Evolutionary conservation across 2,888 invertebrate species (phyloP), one percentile per base, ranked within the genome.

Genomic region (Drosophila dives): DNA sequence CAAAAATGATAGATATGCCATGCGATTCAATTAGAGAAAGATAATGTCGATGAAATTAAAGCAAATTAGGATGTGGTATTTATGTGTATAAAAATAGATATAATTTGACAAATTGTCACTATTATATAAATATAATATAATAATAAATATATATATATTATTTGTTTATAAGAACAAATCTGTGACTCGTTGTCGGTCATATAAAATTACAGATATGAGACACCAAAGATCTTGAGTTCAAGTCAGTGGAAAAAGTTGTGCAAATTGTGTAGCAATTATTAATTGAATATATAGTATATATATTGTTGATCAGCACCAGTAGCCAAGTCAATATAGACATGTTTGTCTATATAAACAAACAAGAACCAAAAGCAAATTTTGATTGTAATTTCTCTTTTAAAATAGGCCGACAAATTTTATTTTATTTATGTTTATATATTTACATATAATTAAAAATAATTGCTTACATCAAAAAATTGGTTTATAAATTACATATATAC

Each of bases 1-100:
- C 5, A 6, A 6, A 29, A 69, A 76, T 83, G 84, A 84, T 84
- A 75, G 81, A 86, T 86, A 65, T 72, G 62, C 59, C 17, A 26
- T 53, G 73, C 60, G 81, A 86, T 81, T 81, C 81, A 84, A 84
- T 84, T 86, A 84, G 77, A 72, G 60, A 64, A 58, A 55, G 56
- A 79, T 83, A 58, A 64, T 60, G 60, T 50, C 32, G 38, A 45
- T 12, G 34, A 11, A 34, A n/a, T 56, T 40, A 49, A 26, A 29
- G 55, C 6, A n/a, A 55, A 45, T 15, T 23, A 40, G 8, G 15
- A 45, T 20, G 45, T 45, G 20, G 45, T 45, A n/a, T n/a, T 0
- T n/a, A n/a, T 1, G 40, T 0, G n/a, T 45, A 15, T 10, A 8
- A 45, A 45, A 45, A 23, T 45, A 8, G 0, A 8, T 1, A 23